Evolutionary conservation across 1,140 invertebrate genomes (phyloP), one percentile per base, ranked within the genome.

Genomic region (Bombus huntii): DNA sequence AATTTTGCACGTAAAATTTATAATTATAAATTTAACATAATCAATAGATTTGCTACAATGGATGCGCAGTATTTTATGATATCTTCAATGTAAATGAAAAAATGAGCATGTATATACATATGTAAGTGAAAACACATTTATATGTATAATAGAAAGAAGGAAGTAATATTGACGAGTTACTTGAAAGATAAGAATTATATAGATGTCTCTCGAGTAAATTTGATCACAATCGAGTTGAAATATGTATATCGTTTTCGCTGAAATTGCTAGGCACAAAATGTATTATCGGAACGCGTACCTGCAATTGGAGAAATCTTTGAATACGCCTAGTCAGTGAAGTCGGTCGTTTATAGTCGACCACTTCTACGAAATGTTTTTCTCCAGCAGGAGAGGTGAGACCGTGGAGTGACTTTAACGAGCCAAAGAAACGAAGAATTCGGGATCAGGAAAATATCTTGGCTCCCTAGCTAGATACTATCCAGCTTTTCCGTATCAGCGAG

Each of bases 401-500:
- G 4, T 15, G 57, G 31, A 53, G 57, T 44, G 83, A 80, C 83
- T 81, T 85, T 81, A 85, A 74, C 83, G 83, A 73, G 79, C 71
- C 53, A 81, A 77, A 68, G 66, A 57, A 39, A 78, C 62, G 74
- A 5, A 31, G 44, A 78, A 85, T 74, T 87, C 34, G 62, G 76
- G 81, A 83, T 87, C 79, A 74, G 62, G 66, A 78, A 91, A 90
- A 90, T 89, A 90, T 90, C 85, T 91, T 91, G 87, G 89, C 92
- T 92, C 83, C 80, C 74, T 82, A 80, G 89, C 90, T 83, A 93
- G 91, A 91, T 91, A 82, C 88, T 87, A 92, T 92, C 78, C 92
- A 79, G 91, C 92, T 93, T 93, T 93, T 93, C 91, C 91, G 92
- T 93, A 93, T 93, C 92, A 93, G 70, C 89, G 92, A 90, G 86